These are phyloP conservation scores for Phanerotoma sp. DNA, from an alignment of 2,888 invertebrate species.

Conservation along the genomic window DNA sequence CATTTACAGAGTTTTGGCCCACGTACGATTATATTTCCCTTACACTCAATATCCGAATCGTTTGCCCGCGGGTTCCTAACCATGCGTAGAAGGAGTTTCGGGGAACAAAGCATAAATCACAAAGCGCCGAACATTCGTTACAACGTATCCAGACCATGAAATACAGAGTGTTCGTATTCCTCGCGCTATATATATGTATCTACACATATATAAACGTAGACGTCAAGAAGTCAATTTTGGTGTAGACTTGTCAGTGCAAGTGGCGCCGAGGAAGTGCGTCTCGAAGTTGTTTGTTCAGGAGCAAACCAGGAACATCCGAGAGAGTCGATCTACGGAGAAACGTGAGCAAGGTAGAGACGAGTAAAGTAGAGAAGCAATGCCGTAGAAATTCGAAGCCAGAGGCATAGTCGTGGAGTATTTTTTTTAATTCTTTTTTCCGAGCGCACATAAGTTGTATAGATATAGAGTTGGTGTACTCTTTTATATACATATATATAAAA, in stretches of 20 bases:
- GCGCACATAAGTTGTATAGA: not conserved
- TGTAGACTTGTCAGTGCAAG: conserved; percentile 24
- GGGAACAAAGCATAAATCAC: conserved; percentile 50
- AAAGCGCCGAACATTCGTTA: conserved; percentile 53
- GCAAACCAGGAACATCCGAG: conserved; percentile 37
- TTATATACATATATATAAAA: conserved; percentile 10
- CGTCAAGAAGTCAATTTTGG: conserved; percentile 38
- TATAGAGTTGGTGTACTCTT: too few species aligned
- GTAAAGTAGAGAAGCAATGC: conserved; percentile 20
- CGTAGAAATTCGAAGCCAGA: conserved; percentile 46
- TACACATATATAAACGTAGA: conserved; percentile 5
- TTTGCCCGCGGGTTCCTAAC: not conserved
- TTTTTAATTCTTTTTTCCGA: conserved; percentile 11
- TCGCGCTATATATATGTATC: conserved; percentile 3
- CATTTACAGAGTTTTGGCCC: not conserved
- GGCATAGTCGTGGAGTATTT: conserved; percentile 13
- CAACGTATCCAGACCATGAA: conserved; percentile 49
- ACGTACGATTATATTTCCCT: not conserved
- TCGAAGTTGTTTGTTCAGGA: conserved; percentile 52
- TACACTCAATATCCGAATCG: not conserved
- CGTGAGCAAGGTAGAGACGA: conserved; percentile 19
- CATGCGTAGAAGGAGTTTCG: conserved; percentile 18
- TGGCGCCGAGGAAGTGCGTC: conserved; percentile 49
- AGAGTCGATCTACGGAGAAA: conserved; percentile 15
- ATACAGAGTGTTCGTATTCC: conserved; percentile 38